Evolutionary conservation across 2,113 vertebrate genomes (phyloP).

Genomic region (Tor tambroides): DNA sequence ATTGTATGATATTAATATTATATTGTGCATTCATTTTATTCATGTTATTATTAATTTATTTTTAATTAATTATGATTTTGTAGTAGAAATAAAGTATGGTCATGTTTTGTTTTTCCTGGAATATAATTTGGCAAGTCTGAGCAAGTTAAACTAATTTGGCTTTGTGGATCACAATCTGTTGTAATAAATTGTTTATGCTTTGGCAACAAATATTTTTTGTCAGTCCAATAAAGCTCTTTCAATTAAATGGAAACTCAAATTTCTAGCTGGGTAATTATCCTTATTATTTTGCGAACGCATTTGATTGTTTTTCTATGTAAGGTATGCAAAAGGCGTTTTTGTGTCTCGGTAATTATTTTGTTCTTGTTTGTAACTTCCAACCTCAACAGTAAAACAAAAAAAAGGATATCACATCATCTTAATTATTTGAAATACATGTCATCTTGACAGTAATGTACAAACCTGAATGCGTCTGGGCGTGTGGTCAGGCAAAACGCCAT

Average conservation of each 20-base stretch:
- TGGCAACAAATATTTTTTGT: neutral
- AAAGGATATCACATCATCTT: neutral
- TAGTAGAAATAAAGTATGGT: too few species aligned
- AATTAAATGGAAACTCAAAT: neutral
- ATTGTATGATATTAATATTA: too few species aligned
- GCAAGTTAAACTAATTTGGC: neutral
- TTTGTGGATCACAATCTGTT: neutral
- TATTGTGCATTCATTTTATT: too few species aligned
- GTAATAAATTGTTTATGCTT: neutral
- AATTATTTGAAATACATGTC: neutral
- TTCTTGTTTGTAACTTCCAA: neutral
- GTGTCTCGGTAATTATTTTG: neutral
- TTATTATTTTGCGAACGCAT: neutral
- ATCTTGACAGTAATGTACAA: neutral
- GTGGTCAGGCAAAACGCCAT: neutral
- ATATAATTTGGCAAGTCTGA: neutral
- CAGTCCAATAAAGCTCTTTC: neutral
- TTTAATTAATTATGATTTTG: too few species aligned
- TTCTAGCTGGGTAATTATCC: neutral
- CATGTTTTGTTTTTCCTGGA: neutral
- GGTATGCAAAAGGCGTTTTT: neutral
- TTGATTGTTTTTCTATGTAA: neutral
- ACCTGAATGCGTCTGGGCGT: neutral
- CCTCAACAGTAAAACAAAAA: neutral
- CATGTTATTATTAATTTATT: too few species aligned